Evolutionary conservation across 2,113 vertebrate genomes (phyloP), one percentile per base, ranked within the genome.

Genomic region (Sigmodon hispidus): DNA sequence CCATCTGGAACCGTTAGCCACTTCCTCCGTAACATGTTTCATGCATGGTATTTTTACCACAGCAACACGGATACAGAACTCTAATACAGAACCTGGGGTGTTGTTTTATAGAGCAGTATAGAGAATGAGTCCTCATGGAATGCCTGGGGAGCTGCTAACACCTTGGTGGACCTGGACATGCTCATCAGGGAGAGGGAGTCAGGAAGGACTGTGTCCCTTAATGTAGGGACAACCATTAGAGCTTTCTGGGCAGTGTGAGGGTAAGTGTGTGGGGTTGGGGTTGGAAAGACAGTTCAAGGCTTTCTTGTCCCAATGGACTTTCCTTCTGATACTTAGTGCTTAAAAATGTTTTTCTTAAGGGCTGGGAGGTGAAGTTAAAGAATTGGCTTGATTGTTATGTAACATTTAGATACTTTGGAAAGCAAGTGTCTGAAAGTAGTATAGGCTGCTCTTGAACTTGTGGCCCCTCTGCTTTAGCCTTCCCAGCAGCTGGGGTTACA

Each of bases 261-360:
- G 50, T 61, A 12, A 81, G n/a, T 79, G 15, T 34, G 65, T 67
- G 3, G 36, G 55, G 15, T 19, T 70, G 0, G 34, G n/a, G 73
- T 5, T 3, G 45, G 36, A 52, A 91, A 81, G 22, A 57, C 61
- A n/a, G 22, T 26, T 61, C n/a, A 55, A 65, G n/a, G 55, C 34
- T 65, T 6, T 45, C 16, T 61, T 96, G 40, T 84, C 84, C 76
- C 75, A 45, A 50, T 87, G 61, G 36, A 29, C 2, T 19, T 67
- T 83, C 16, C 19, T 43, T 87, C 43, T 40, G 24, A 79, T 2
- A 40, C 34, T 89, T 36, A 70, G 0, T 57, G 43, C 61, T 80
- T 85, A 77, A 12, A 63, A 40, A 52, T 45, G 36, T 72, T 87
- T 96, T 93, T 29, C 70, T 94, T 69, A 50, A 65, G 48, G 40